Evolutionary conservation across 2,888 invertebrate species (phyloP), one percentile per base, ranked within the genome.

Genomic region (Teinopalpus imperialis): DNA sequence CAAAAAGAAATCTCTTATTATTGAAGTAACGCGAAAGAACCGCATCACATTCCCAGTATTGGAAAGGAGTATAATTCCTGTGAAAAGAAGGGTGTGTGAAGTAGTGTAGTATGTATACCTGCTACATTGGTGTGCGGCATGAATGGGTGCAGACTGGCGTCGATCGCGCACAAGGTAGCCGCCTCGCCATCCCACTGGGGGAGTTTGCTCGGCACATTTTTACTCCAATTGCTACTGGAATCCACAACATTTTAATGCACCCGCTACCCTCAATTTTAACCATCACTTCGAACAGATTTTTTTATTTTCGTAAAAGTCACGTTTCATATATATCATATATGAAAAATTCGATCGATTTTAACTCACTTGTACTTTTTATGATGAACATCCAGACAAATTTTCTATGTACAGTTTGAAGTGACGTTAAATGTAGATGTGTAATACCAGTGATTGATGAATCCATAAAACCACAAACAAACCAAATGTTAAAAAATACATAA

Each of bases 201-300:
- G 71, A 81, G 76, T 68, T 75, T 77, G 68, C 69, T 66, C 66
- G 70, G 58, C 69, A 67, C 71, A 66, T 67, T 71, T 69, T 72
- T 81, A 79, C 83, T 81, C 86, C 86, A 86, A 70, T 77, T 77
- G 80, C 83, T 83, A 81, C 86, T 86, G 87, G 73, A 86, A 87
- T 68, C 74, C 73, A 81, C 43, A 63, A 66, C 47, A 59, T 50
- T 53, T 52, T 56, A 48, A 56, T 57, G 56, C 54, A 57, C 52
- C 52, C 43, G 34, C 51, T 44, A 40, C 39, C 44, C 9, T 23
- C 32, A 2, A n/a, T 10, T 21, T 24, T n/a, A n/a, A 35, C 16
- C 40, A 27, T 32, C 41, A 44, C 43, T 36, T 44, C 46, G 29
- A 35, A 29, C 29, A 29, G 35, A 9, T 27, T 39, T 20, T 20